A percentile compares a stretch with the other conserved stretches of the same genome.
phyloP scores from a whole-genome alignment of 2,888 invertebrate genomes.

The Drosophila ochracea region DNA sequence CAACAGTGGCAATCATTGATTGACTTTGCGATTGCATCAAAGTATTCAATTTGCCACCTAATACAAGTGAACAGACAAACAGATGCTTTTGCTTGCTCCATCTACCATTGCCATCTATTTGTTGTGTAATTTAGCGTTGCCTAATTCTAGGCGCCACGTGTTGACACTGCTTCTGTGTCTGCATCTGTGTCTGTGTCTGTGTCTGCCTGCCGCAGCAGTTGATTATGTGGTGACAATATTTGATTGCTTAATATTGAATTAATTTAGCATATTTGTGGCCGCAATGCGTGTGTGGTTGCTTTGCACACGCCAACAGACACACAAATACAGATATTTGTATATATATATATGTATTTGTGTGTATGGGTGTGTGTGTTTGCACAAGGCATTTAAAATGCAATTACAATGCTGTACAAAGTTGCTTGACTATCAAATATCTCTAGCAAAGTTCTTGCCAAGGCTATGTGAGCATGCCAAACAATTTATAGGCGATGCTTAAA shows the following conservation, averaged over 20 bases:
- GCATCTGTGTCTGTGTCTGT: neutral
- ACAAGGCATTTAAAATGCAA: constrained; percentile 64
- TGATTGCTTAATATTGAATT: constrained; percentile 80
- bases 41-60: constrained; percentile 31
- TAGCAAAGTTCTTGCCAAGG: constrained; percentile 31
- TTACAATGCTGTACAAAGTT: constrained; percentile 50
- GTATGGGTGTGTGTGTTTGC: constrained; percentile 1
- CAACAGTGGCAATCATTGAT: constrained; percentile 26
- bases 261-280: constrained; percentile 75
- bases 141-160: constrained; percentile 58
- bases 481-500: constrained; percentile 54
- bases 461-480: constrained; percentile 27
- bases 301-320: constrained; percentile 16
- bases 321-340: neutral
- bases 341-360: neutral
- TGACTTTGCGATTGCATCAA: constrained; percentile 43
- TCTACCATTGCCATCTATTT: constrained; percentile 32
- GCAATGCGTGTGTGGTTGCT: constrained; percentile 52
- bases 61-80: constrained; percentile 38
- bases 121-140: constrained; percentile 65
- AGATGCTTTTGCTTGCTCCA: neutral
- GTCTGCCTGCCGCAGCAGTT: constrained; percentile 62
- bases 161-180: constrained; percentile 27
- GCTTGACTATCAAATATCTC: constrained; percentile 16
- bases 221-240: constrained; percentile 78